These are phyloP conservation scores for Tachina lurida DNA, from an alignment of 2,888 invertebrate genomes.

Conservation along the genomic window DNA sequence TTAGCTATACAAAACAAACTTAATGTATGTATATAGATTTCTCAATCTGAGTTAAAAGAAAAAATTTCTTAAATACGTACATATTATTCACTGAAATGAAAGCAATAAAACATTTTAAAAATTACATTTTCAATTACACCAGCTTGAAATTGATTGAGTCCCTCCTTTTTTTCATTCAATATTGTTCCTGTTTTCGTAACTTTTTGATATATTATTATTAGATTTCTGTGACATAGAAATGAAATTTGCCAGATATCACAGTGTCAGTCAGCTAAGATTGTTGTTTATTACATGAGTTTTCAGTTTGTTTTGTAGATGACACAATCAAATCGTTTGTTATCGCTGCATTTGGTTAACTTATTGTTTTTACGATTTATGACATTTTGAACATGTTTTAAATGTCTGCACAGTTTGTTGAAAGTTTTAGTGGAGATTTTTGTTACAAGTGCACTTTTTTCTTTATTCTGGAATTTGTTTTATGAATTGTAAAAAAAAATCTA, in stretches of 20 bases:
- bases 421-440: constrained; percentile 1
- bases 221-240: neutral
- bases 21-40: no score
- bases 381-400: constrained; percentile 28
- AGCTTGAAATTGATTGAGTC: no score
- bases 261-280: neutral
- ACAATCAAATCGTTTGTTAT: neutral
- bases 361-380: constrained; percentile 19
- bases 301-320: neutral
- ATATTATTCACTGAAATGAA: no score
- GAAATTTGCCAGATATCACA: neutral
- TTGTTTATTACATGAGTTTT: neutral
- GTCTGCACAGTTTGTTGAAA: constrained; percentile 18
- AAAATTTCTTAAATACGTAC: no score
- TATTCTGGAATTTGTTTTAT: no score
- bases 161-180: neutral
- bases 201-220: neutral
- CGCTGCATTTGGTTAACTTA: neutral
- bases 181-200: neutral
- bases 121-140: no score
- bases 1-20: no score
- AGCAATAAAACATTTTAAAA: no score
- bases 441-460: neutral
- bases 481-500: no score
- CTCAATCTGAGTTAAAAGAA: no score